Conservation (phyloP, 2,888 invertebrate genomes). For the Andrena minutula region DNA sequence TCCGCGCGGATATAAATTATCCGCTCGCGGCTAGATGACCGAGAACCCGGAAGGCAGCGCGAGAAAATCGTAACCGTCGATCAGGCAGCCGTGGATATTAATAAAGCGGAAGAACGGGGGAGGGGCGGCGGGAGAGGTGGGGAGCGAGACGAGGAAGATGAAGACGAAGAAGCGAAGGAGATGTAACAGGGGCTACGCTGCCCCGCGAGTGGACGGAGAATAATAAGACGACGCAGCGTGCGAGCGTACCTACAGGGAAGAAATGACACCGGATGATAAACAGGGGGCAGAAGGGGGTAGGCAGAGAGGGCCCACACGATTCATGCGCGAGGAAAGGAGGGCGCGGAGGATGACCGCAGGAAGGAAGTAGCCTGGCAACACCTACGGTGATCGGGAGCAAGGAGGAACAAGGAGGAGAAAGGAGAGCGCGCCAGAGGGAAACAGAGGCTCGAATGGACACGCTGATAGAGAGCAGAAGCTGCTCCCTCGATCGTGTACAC, state of each 20-base stretch:
- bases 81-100: constrained; percentile 70
- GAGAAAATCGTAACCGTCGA: constrained; percentile 73
- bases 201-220: background rate
- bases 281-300: background rate
- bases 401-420: constrained; percentile 38
- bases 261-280: constrained; percentile 45
- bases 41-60: constrained; percentile 69
- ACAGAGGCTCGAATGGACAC: constrained; percentile 50
- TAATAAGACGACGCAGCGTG: constrained; percentile 28
- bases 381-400: constrained; percentile 63
- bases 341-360: constrained; percentile 58
- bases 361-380: constrained; percentile 68
- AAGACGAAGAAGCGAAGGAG: constrained; percentile 4
- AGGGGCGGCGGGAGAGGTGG: constrained; percentile 6
- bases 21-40: constrained; percentile 45
- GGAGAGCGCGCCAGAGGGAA: constrained; percentile 50
- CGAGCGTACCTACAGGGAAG: constrained; percentile 25
- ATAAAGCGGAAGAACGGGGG: constrained; percentile 61
- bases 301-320: background rate
- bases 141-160: constrained; percentile 24
- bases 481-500: constrained; percentile 63
- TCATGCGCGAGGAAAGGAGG: constrained; percentile 27
- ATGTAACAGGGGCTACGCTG: constrained; percentile 20
- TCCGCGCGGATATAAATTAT: constrained; percentile 30
- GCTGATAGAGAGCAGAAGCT: constrained; percentile 71